Evolutionary conservation across 2,113 vertebrate species (phyloP), one percentile per base, ranked within the genome.

Genomic region (Myanophis thanlyinensis): DNA sequence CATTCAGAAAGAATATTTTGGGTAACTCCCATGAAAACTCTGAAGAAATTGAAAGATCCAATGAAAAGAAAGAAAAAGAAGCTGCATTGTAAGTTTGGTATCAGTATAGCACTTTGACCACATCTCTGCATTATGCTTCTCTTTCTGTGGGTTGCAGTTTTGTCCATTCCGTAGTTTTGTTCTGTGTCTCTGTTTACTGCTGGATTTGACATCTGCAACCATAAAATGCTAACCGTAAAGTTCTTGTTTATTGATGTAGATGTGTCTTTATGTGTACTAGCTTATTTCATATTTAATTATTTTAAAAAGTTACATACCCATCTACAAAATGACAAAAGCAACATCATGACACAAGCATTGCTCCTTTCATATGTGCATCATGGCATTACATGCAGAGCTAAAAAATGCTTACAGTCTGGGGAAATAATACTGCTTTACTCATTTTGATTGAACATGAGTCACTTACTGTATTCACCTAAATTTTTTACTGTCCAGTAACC

Each of bases 11-110:
- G 94, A 98, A 97, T 85, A 97, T 98, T 95, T 97, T 99, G 97
- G 99, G 98, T 97, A 97, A 97, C 30, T 93, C 97, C 91, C 97
- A 97, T 92, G 98, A 98, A 97, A 97, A 97, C 91, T 92, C 93
- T 11, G 98, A 98, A 92, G 99, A 99, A 95, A 98, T 98, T 93
- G 98, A 99, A 93, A 98, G 98, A 95, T 97, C 98, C 93, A 98
- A 98, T 96, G 98, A 98, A 1, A 96, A 98, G 97, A 98, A 98
- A 95, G 99, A 99, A 96, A 99, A 99, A 93, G 98, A 99, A 95
- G 99, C 99, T 2, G 98, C 99, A 25, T 94, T 98, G 99, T 99
- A 98, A 99, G 99, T 99, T 93, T 94, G 93, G 91, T 95, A 90
- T 95, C 88, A 87, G 0, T 91, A 93, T 80, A 95, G 92, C 91